Conservation (phyloP, 2,797 vertebrate species). For the Serranus cabrilla region DNA sequence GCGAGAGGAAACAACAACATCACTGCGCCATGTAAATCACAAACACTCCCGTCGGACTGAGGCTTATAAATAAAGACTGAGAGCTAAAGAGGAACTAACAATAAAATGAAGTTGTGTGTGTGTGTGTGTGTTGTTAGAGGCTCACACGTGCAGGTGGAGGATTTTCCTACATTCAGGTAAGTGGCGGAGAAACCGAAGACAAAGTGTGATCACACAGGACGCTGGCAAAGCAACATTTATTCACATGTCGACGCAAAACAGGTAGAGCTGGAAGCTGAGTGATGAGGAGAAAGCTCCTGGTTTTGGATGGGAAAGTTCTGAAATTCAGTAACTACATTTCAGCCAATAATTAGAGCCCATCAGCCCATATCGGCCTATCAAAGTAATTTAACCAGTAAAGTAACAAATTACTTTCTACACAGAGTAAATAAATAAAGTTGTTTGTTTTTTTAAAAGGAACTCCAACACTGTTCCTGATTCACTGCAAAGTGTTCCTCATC, state of each 20-base stretch:
- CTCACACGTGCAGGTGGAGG: neutral
- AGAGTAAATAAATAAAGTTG: too few species aligned
- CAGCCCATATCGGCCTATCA: too few species aligned
- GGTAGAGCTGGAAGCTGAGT: neutral
- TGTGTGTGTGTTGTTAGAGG: neutral
- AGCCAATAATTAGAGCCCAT: too few species aligned
- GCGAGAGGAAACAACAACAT: conserved; percentile 55
- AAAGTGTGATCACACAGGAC: neutral
- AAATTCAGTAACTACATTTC: too few species aligned
- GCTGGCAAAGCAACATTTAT: neutral
- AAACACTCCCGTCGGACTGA: conserved; percentile 60
- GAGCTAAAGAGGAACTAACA: conserved; percentile 1
- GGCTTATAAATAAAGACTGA: conserved; percentile 67
- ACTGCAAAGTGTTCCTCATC: too few species aligned
- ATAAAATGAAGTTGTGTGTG: conserved; percentile 2
- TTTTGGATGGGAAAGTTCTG: too few species aligned
- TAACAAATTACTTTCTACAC: too few species aligned
- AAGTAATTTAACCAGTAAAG: too few species aligned
- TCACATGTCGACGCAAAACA: neutral
- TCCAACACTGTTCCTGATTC: too few species aligned
- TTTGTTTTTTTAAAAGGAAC: too few species aligned
- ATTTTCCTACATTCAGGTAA: neutral
- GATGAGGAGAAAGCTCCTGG: neutral
- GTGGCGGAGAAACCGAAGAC: neutral
- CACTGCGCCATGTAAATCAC: conserved; percentile 63